Base-by-base conservation (phyloP, 1,140 invertebrate species). In the Philotrypesis tridentata region DNA sequence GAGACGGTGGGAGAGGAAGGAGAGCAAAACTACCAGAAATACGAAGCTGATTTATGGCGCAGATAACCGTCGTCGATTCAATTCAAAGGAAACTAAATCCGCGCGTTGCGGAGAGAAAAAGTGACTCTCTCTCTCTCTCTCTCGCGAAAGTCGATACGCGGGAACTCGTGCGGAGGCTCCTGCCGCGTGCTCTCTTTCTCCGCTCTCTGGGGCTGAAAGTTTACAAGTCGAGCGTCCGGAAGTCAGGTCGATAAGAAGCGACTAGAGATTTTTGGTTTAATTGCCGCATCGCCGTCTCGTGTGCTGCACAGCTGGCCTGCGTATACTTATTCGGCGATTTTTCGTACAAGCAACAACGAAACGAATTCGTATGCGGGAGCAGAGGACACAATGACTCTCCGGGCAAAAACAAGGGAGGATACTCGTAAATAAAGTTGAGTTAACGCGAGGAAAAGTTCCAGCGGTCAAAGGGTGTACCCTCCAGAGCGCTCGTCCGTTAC, bases 1-100 rank as follows among this genome's bases (percentile, higher is more conserved):
- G 43, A 3, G 14, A 17, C 11, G 27, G 27, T 12, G 25, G n/a
- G 25, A 29, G 25, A 68, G 14, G 17, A 68, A 29, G 33, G 5
- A 68, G 29, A 17, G 65, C 65, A 68, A 68, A 68, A 37, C 29
- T 68, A 68, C 67, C 67, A 68, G 67, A n/a, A 68, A 68, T 68
- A 68, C 17, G 29, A 75, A 61, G 2, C 55, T 37, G 73, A 75
- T 75, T 43, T 75, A 75, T 63, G 21, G 33, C 9, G 27, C 43
- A 21, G 67, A 74, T 17, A 74, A n/a, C 0, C 27, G 43, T 55
- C 43, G 27, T 74, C 43, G 43, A 74, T 74, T 60, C 27, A 74
- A 74, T 74, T 74, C 72, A 74, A 74, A 61, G 72, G 48, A 60
- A 74, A 74, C 43, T 74, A 29, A 74, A 74, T 74, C 43, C 43